Evolutionary conservation across 2,888 invertebrate genomes (phyloP), one percentile per base, ranked within the genome.

Genomic region (Epinotia bilunana): DNA sequence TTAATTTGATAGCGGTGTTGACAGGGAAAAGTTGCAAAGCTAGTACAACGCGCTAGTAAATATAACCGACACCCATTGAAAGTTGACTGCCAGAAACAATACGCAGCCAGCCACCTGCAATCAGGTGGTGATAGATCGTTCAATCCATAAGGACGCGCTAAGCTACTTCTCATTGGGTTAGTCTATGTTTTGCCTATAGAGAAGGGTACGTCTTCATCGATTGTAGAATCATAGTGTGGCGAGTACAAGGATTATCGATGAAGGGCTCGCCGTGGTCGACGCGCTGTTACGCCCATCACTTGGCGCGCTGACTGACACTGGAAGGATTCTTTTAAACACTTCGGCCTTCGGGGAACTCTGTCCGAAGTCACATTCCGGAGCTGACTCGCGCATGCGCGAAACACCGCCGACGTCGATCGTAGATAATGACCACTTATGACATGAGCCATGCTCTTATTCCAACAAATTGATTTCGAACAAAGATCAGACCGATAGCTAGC

Each of bases 391-490:
- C 86, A 88, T 91, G 90, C 91, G 92, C 91, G 87, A 93, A 91
- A 87, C 88, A 78, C 83, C 85, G 88, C 90, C 88, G 91, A 91
- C 91, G 88, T 84, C 86, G 92, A 91, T 91, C 86, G 81, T 83
- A 91, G 93, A 93, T 93, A 92, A 90, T 86, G 82, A 82, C 85
- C 87, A 86, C 87, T 91, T 92, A 91, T 92, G 91, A 92, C 90
- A 90, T 88, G 88, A 88, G 87, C 87, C 90, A 87, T 90, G 91
- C 89, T 89, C 90, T 90, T 88, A 90, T 89, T 90, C 89, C 87
- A 89, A 90, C 91, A 92, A 92, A 91, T 92, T 92, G 91, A 92
- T 92, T 93, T 90, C 82, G 83, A 90, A 88, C 85, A 87, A 83
- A 70, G 76, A 69, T 83, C 79, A 80, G 83, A 88, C 89, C 89